phyloP scores from a whole-genome alignment of 1,140 invertebrate species.

The Trichonephila clavipes region DNA sequence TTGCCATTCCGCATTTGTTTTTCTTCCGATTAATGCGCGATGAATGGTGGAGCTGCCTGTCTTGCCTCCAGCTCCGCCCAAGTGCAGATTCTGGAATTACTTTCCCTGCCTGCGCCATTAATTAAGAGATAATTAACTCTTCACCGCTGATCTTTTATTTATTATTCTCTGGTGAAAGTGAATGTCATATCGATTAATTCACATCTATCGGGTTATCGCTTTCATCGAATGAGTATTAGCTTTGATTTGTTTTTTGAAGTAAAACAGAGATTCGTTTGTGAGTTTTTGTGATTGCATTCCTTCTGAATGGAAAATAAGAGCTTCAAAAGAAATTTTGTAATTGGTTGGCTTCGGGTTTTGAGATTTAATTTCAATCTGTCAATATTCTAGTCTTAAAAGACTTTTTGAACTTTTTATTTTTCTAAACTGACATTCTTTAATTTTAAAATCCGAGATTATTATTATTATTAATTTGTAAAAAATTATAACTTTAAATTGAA shows the following conservation, averaged over 20 bases:
- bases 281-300: background rate
- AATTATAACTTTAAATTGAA: too few relatives aligned
- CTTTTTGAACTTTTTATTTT: too few relatives aligned
- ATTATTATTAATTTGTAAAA: too few relatives aligned
- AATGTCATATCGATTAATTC: conserved; percentile 22
- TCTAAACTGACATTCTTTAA: too few relatives aligned
- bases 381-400: too few relatives aligned
- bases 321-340: background rate
- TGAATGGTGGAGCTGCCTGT: conserved; percentile 15
- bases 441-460: too few relatives aligned
- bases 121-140: conserved; percentile 71
- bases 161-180: conserved; percentile 1
- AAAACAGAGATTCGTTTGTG: background rate
- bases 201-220: conserved; percentile 34
- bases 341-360: too few relatives aligned
- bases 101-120: conserved; percentile 57
- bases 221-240: conserved; percentile 17
- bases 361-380: too few relatives aligned
- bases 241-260: conserved; percentile 12
- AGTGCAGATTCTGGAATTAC: conserved; percentile 50
- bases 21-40: conserved; percentile 30
- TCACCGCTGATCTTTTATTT: conserved; percentile 38
- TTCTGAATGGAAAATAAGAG: background rate
- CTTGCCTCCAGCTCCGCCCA: conserved; percentile 53
- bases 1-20: conserved; percentile 14